Evolutionary conservation across 2,888 invertebrate genomes (phyloP), one percentile per base, ranked within the genome.

Genomic region (Leucophenga montana): DNA sequence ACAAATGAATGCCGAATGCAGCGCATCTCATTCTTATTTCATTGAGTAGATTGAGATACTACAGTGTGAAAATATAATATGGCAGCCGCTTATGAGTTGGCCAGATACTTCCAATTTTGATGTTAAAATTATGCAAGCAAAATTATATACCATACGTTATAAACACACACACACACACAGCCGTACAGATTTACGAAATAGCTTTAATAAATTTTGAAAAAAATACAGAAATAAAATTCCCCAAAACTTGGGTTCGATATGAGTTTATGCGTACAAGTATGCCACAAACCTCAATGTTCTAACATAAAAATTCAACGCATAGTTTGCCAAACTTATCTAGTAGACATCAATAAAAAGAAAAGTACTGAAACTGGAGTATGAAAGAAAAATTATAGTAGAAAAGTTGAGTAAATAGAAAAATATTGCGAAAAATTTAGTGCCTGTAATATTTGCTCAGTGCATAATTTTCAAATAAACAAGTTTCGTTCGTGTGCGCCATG

Each of bases 381-480:
- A 4, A 13, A 48, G 16, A 16, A 48, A 33, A 33, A 33, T 5
- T 33, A 8, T n/a, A 56, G 2, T 8, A 56, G 20, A 56, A 22
- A 56, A 22, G 56, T 46, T 62, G 44, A 13, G 22, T 44, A 62
- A 62, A 62, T 62, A 18, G 46, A 62, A 46, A 62, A 46, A 62
- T 62, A 18, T 22, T 62, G 8, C 33, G 33, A 33, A 33, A 33
- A 33, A 33, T 33, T 22, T 11, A 22, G 18, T 27, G 16, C 5
- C 46, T 33, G 20, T 62, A 62, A 62, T 62, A 46, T 46, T 46
- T 62, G 46, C 62, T 16, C 46, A 62, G 62, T 46, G 62, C 46
- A 62, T 62, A 62, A 62, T 62, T 62, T 62, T 62, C 44, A 62
- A 62, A 62, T 62, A 62, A 62, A 62, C 62, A 62, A 62, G 62